These are phyloP conservation scores for Myotis findleyi DNA, from an alignment of 2,797 vertebrate genomes.

Conservation along the genomic window DNA sequence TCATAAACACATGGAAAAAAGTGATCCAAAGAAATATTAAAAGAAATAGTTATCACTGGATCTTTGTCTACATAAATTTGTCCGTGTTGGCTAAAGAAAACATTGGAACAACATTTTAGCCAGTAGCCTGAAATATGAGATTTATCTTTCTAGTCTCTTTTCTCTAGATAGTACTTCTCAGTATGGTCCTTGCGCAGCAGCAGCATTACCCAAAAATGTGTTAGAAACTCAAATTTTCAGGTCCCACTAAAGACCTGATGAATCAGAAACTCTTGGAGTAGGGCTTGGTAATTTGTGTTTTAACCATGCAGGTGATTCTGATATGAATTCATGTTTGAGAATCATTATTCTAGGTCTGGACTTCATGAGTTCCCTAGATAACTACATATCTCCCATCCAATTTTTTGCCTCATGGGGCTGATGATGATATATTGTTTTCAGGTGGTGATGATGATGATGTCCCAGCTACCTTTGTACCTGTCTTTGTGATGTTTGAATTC, in stretches of 20 bases:
- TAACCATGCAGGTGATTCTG: neutral
- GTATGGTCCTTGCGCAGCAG: neutral
- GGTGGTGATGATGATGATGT: neutral
- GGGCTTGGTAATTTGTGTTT: neutral
- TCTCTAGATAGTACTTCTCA: neutral
- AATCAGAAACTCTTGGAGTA: conserved; percentile 4
- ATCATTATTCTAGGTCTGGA: neutral
- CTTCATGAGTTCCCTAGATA: conserved; percentile 33
- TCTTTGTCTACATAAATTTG: conserved; percentile 28
- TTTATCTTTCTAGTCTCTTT: neutral
- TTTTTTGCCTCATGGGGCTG: conserved; percentile 6
- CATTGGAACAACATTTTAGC: conserved; percentile 7
- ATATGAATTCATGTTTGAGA: conserved; percentile 37
- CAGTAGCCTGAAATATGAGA: neutral
- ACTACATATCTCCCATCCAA: neutral
- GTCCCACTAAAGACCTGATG: neutral
- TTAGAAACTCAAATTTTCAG: conserved; percentile 20
- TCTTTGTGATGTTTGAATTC: neutral
- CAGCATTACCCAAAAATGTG: neutral
- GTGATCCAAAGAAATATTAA: conserved; percentile 10
- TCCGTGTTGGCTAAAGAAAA: conserved; percentile 11
- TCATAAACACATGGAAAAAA: conserved; percentile 48
- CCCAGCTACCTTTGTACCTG: neutral
- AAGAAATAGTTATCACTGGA: conserved; percentile 32
- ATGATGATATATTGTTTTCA: conserved; percentile 24